Conservation (phyloP, 2,888 invertebrate genomes). For the Cephus sareptanus region DNA sequence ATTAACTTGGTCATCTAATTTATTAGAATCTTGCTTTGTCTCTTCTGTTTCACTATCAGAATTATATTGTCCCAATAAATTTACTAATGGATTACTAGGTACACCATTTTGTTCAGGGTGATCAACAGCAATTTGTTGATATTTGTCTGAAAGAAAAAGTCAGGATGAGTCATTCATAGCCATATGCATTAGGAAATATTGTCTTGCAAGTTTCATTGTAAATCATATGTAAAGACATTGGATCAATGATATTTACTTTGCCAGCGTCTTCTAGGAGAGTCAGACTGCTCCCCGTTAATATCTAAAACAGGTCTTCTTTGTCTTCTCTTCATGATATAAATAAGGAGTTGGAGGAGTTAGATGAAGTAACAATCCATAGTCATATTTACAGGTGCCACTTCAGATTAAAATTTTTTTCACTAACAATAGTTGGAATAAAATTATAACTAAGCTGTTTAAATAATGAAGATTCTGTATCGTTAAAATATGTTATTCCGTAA, state of each 20-base stretch:
- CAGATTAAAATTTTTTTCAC: not conserved
- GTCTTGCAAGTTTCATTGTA: not conserved
- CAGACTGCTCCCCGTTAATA: constrained; percentile 51
- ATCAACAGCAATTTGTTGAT: constrained; percentile 42
- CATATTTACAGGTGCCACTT: not conserved
- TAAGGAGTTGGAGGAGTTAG: not conserved
- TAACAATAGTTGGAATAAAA: not conserved
- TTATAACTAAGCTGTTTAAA: not conserved
- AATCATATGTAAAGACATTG: constrained; percentile 4
- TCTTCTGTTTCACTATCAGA: constrained; percentile 59
- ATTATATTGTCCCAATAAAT: constrained; percentile 59
- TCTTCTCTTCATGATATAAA: constrained; percentile 52
- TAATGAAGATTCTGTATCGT: not conserved
- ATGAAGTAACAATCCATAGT: not conserved
- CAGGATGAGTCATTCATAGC: not conserved
- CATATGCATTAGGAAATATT: not conserved
- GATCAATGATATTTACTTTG: constrained; percentile 43
- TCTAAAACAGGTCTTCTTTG: constrained; percentile 56
- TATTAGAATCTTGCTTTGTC: constrained; percentile 38
- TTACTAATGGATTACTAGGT: constrained; percentile 53
- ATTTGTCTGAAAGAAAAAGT: constrained; percentile 34
- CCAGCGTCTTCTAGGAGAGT: constrained; percentile 46
- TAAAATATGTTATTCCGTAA: not conserved
- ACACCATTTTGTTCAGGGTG: constrained; percentile 46
- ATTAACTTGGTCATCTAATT: constrained; percentile 59